phyloP scores from a whole-genome alignment of 1,140 invertebrate genomes.

The Neodiprion lecontei region DNA sequence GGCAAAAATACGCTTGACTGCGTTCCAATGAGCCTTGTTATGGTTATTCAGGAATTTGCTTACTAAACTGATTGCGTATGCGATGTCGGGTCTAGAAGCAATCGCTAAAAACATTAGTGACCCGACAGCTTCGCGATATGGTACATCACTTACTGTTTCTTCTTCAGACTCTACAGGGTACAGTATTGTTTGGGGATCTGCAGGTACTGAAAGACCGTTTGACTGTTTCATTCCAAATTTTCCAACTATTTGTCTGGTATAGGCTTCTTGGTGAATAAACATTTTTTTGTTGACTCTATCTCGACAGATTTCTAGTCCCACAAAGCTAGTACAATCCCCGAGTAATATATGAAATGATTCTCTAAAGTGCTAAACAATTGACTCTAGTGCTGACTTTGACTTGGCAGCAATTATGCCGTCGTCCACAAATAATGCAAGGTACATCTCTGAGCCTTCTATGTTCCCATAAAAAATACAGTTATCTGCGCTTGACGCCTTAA shows the following conservation, averaged over 20 bases:
- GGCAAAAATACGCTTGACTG: constrained; percentile 35
- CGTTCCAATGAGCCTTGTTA: constrained; percentile 32
- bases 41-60: constrained; percentile 32
- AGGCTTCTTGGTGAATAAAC: constrained; percentile 37
- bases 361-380: constrained; percentile 16
- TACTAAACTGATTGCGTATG: constrained; percentile 38
- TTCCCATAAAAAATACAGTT: constrained; percentile 9
- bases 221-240: constrained; percentile 27
- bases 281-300: constrained; percentile 25
- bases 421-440: constrained; percentile 13
- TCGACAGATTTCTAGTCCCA: constrained; percentile 27
- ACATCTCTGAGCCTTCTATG: background rate
- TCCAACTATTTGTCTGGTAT: constrained; percentile 34
- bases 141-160: constrained; percentile 10
- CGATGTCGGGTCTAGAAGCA: constrained; percentile 49
- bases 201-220: constrained; percentile 13
- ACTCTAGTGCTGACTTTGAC: constrained; percentile 9
- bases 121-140: constrained; percentile 17
- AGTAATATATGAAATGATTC: constrained; percentile 24
- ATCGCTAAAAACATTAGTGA: constrained; percentile 25
- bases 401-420: constrained; percentile 22
- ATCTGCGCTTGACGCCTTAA: constrained; percentile 19
- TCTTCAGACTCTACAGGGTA: constrained; percentile 9
- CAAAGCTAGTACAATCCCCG: constrained; percentile 19
- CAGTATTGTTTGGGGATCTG: constrained; percentile 20